phyloP scores from a whole-genome alignment of 2,113 vertebrate species.

The Onychorhynchus coronatus region DNA sequence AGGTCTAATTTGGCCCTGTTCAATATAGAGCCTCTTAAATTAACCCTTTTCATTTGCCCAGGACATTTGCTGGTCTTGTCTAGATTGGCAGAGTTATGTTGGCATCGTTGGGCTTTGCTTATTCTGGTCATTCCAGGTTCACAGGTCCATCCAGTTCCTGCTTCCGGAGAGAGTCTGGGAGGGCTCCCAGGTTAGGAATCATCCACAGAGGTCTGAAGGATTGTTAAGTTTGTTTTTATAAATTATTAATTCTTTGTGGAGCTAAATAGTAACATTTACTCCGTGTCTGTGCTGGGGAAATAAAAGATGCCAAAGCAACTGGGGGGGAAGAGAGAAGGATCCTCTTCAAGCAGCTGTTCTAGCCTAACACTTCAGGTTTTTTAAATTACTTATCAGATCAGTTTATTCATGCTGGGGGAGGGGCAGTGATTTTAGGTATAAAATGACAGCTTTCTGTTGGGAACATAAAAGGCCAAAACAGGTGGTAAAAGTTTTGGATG shows the following conservation, averaged over 20 bases:
- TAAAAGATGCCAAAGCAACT: neutral
- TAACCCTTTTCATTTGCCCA: neutral
- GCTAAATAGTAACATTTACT: neutral
- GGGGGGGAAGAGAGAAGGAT: neutral
- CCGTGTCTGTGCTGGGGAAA: neutral
- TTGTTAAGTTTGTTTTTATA: neutral
- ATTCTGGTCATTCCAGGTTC: neutral
- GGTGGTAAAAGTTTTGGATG: neutral
- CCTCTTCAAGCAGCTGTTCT: neutral
- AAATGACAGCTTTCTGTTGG: neutral
- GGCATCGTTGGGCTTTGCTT: neutral
- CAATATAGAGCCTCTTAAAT: neutral
- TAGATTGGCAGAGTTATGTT: neutral
- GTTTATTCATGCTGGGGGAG: neutral
- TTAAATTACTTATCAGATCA: neutral
- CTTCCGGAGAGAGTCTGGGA: neutral
- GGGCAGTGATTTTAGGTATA: neutral
- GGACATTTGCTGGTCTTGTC: neutral
- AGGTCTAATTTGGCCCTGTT: neutral
- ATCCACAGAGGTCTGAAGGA: neutral
- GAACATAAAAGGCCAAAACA: neutral
- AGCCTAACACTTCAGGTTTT: no score
- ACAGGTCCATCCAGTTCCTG: neutral
- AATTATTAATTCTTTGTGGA: neutral
- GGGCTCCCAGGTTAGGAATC: neutral